A percentile compares a stretch with the other conserved stretches of the same genome.
Conservation (phyloP, 1,140 invertebrate species). For the Euwallacea similis region DNA sequence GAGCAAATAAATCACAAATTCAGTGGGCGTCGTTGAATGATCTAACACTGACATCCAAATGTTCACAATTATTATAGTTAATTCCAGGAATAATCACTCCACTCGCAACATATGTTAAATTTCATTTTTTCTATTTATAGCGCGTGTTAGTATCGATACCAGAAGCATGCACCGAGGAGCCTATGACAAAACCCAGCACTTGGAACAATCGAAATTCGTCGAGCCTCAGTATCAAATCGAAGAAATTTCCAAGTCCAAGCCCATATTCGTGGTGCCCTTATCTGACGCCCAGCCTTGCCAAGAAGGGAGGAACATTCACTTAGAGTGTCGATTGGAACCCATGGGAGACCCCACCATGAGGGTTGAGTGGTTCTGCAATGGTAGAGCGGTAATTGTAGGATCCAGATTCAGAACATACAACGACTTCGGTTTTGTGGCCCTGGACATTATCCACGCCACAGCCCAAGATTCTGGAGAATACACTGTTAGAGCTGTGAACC, state of each 20-base stretch:
- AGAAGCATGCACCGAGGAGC: slow-evolving; percentile 82
- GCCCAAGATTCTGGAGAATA: slow-evolving; percentile 92
- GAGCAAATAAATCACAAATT: too few species aligned
- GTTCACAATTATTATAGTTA: too few species aligned
- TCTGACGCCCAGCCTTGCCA: slow-evolving; percentile 78
- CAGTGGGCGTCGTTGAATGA: too few species aligned
- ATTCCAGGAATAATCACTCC: too few species aligned
- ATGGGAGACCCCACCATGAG: slow-evolving; percentile 95
- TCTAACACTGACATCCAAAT: too few species aligned
- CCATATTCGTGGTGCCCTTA: slow-evolving; percentile 84
- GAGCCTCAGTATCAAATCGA: slow-evolving; percentile 88
- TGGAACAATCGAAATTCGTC: slow-evolving; percentile 83
- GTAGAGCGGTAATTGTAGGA: slow-evolving; percentile 80
- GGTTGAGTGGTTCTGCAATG: slow-evolving; percentile 95
- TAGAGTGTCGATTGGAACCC: slow-evolving; percentile 88
- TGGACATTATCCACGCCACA: slow-evolving; percentile 87
- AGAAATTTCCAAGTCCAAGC: slow-evolving; percentile 91
- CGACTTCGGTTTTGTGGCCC: slow-evolving; percentile 89
- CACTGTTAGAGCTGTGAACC: slow-evolving; percentile 88
- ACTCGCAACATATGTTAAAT: too few species aligned
- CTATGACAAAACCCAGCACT: slow-evolving; percentile 82
- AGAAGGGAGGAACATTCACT: slow-evolving; percentile 89
- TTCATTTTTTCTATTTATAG: slow-evolving; percentile 57
- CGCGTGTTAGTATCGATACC: slow-evolving; percentile 83
- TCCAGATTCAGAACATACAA: slow-evolving; percentile 94